Evolutionary conservation across 2,888 invertebrate species (phyloP), one percentile per base, ranked within the genome.

Genomic region (Yponomeuta sedellus): DNA sequence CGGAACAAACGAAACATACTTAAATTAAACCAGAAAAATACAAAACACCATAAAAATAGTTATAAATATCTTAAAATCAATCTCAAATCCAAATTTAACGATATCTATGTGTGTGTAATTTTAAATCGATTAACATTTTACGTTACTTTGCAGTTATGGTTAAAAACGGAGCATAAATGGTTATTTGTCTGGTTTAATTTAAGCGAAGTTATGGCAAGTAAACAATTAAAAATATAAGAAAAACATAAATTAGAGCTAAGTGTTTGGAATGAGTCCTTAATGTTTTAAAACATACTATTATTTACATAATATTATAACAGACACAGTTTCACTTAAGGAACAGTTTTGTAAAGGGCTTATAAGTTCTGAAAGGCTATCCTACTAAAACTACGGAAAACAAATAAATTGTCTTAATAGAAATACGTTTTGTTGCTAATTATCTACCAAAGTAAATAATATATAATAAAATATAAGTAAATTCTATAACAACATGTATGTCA

Each of bases 251-350:
- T 84, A 86, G 84, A 86, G 82, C 83, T 87, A 88, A 83, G 82
- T 81, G 83, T 85, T 86, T 88, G 88, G 87, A 89, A 88, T 88
- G 84, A 82, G 85, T 76, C 73, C 78, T 80, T 81, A 80, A 74
- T 70, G 78, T 80, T 61, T 52, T 52, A 52, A 34, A 52, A 52
- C 44, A 52, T 52, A n/a, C n/a, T n/a, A 59, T 52, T 52, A 52
- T 52, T 52, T 52, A 52, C 44, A 52, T 52, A 52, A 52, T 52
- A 52, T 52, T 16, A 6, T 52, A 52, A 52, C 44, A 52, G 44
- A 52, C 44, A 52, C 44, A 52, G 44, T 16, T 52, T 52, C 16
- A 52, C 44, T 0, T 52, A 52, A 52, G 16, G 44, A 52, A 52
- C 44, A 52, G 44, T 52, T 52, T 52, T 52, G 12, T 16, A 12